Evolutionary conservation across 2,888 invertebrate species (phyloP).

Genomic region (Eueremaeus valkanovi): DNA sequence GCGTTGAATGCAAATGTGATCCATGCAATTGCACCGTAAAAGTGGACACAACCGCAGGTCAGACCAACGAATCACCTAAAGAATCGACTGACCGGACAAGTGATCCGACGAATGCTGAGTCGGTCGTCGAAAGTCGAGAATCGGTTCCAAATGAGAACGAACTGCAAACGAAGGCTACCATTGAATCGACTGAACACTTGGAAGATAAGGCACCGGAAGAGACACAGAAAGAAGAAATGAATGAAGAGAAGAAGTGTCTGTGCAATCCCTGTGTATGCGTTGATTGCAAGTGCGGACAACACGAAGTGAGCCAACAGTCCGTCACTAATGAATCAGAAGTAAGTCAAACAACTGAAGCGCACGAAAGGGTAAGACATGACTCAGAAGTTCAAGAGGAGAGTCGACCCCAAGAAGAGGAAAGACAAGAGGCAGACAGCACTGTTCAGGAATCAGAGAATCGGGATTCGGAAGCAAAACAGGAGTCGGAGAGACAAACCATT

Average conservation of each 20-base stretch:
- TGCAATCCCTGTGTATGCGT: constrained; percentile 14
- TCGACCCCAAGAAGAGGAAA: neutral
- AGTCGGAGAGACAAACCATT: neutral
- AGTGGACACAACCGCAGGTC: neutral
- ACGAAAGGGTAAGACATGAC: no score
- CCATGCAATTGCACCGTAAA: neutral
- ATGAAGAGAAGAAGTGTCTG: neutral
- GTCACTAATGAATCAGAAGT: neutral
- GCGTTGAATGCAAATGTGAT: constrained; percentile 18
- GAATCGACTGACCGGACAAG: neutral
- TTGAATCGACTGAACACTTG: neutral
- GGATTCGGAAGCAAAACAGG: no score
- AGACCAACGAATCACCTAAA: neutral
- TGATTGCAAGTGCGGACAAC: neutral
- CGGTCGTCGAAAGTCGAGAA: neutral
- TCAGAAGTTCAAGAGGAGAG: neutral
- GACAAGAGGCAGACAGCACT: neutral
- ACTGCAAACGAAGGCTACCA: no score
- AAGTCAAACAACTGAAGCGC: neutral
- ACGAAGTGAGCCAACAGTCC: neutral
- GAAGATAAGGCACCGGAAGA: neutral
- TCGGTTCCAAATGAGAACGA: no score
- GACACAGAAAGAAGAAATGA: neutral
- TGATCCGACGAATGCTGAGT: neutral
- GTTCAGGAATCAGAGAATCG: no score